Base-by-base conservation (phyloP, 2,888 invertebrate genomes). In the Drosophila helvetica region DNA sequence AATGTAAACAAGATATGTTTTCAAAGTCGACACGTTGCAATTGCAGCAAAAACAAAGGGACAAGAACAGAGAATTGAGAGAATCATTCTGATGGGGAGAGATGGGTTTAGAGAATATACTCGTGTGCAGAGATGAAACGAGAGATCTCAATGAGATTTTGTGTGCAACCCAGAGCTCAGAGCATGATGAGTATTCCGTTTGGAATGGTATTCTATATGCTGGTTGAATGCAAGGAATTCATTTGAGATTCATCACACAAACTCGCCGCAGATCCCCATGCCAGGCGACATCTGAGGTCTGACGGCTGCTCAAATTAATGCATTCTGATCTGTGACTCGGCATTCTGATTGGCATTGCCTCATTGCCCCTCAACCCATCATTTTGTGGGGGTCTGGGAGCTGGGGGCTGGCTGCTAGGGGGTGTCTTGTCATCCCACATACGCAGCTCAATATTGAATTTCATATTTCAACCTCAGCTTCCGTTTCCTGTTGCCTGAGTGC, bases 1-100 rank as follows among this genome's bases (percentile, higher is more conserved):
- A 74, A 74, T 68, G 69, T 69, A 74, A 74, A 74, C 69, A 74
- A 72, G 58, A 71, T 65, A 58, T 71, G 57, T 55, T 70, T 62
- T 74, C 74, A 54, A 69, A 63, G 69, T 74, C 68, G 59, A 63
- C 63, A 74, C 48, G 53, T 38, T 57, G 54, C 67, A 58, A 54
- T 60, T 57, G 53, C 57, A 60, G 59, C 53, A 47, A 69, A 62
- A 69, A 70, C 70, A 68, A 68, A 67, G 47, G 51, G 10, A 33
- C 33, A 17, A 18, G 18, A 17, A 7, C 22, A 18, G 22, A 15
- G 10, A 7, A 25, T 1, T 1, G 25, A 12, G 52, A 8, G 9
- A 27, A 12, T 8, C 17, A 9, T 2, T n/a, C 22, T 3, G 45
- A 22, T 5, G 12, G 0, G 52, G 25, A 17, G 19, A 22, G 42